Evolutionary conservation across 2,797 vertebrate species (phyloP), one percentile per base, ranked within the genome.

Genomic region (Pantherophis vulpinus): DNA sequence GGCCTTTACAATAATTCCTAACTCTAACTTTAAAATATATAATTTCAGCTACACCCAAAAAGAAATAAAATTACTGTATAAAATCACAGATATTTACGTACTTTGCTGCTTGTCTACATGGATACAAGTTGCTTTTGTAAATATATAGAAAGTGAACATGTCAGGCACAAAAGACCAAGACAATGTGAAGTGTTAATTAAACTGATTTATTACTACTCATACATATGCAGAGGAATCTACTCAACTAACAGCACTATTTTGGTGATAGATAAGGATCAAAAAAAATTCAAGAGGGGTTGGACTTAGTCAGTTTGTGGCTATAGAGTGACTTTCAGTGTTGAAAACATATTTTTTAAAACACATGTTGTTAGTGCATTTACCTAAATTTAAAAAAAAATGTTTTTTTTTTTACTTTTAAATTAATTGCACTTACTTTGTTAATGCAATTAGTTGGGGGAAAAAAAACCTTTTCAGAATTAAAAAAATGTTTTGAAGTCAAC

Each of bases 51-150:
- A 93, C 94, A 94, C 29, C 0, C 0, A 1, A 91, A 20, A 83
- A 59, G 42, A 91, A 29, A 51, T n/a, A 27, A 90, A 90, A 90
- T 61, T 86, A 32, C 5, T 70, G 66, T 18, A 5, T 61, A 1
- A 86, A 1, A 16, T 27, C 0, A 91, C 2, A 13, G 42, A 11
- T 0, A 23, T 11, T 0, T 47, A 13, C 87, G 1, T 1, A n/a
- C 7, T 79, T 92, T 92, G 7, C 4, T 92, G 51, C 16, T 93
- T 88, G 2, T 94, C 83, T 94, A 32, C 95, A 94, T 14, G 86
- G 37, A 54, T n/a, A 70, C 5, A 92, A 16, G 8, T 37, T 18
- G 37, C 25, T 0, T 89, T 5, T 94, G 51, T 93, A 54, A 93
- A 55, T 92, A 94, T 93, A 92, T 11, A 88, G 23, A 13, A 92